Evolutionary conservation across 2,888 invertebrate genomes (phyloP), one percentile per base, ranked within the genome.

Genomic region (Trachelus tabidus): DNA sequence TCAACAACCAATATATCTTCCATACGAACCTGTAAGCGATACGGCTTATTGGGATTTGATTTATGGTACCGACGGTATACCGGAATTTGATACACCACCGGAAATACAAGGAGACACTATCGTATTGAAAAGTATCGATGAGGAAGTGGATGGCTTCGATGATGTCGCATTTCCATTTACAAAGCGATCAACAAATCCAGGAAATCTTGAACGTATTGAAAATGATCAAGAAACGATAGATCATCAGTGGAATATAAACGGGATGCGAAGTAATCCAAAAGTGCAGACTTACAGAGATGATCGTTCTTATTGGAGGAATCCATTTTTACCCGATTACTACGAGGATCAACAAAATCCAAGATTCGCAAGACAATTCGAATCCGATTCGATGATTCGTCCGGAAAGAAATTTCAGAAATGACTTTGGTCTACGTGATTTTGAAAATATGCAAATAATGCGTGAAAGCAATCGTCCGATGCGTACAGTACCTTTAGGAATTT

Each of bases 11-110:
- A 23, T 56, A 23, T 4, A 71, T 33, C 11, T 71, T 12, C 31
- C 71, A 71, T 71, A 15, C 15, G 31, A 71, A 12, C 68, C 33
- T 9, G 75, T 77, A 68, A 80, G 78, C n/a, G 37, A 31, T 12
- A 81, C 69, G 71, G 76, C 75, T 4, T 79, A 83, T 73, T 81
- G 79, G 80, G 76, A 82, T 40, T 73, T 79, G 56, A 82, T 82
- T 77, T 81, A 82, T 68, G 79, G 79, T 3, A 77, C 78, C 12
- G 77, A 83, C 4, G 75, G 80, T 73, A 77, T 80, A 75, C 82
- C 77, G 68, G 77, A 75, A n/a, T 77, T 79, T 40, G 81, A 83
- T 3, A 75, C 77, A 73, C 75, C 68, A 31, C 78, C 83, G 35
- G 69, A 69, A 30, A 81, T 79, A 31, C 68, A 78, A 12, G 79